These are phyloP conservation scores for Antheraea mylitta DNA, from an alignment of 1,140 invertebrate genomes.

Conservation along the genomic window DNA sequence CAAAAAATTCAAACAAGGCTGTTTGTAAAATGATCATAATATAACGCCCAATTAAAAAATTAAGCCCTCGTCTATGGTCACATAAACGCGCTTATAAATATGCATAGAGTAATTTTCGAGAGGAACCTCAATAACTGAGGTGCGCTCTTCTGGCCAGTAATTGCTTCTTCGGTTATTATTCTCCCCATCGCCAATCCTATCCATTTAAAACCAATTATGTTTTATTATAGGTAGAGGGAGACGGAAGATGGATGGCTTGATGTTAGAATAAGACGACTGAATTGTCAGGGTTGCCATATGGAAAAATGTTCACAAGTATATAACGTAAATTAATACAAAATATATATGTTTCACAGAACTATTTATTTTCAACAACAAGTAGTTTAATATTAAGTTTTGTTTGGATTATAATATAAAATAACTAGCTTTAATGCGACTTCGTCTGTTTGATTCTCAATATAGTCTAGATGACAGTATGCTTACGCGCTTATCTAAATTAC, in stretches of 20 bases:
- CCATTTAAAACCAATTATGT: slow-evolving; percentile 78
- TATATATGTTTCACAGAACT: background rate
- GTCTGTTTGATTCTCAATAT: too few relatives aligned
- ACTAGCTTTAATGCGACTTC: too few relatives aligned
- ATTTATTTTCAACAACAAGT: too few relatives aligned
- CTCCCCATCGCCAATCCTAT: slow-evolving; percentile 72
- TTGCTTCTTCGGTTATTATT: slow-evolving; percentile 66
- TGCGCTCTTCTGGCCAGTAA: slow-evolving; percentile 50
- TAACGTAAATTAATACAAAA: background rate
- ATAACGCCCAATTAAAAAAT: slow-evolving; percentile 25
- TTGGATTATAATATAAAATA: too few relatives aligned
- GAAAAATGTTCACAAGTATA: slow-evolving; percentile 10
- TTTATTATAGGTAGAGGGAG: slow-evolving; percentile 70
- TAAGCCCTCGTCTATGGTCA: slow-evolving; percentile 38
- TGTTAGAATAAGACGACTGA: slow-evolving; percentile 42
- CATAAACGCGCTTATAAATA: slow-evolving; percentile 49
- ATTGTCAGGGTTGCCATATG: slow-evolving; percentile 13
- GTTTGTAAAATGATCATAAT: slow-evolving; percentile 10
- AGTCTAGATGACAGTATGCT: too few relatives aligned
- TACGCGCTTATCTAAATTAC: too few relatives aligned
- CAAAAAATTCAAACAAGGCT: slow-evolving; percentile 4
- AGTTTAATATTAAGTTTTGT: too few relatives aligned
- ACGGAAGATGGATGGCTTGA: slow-evolving; percentile 27
- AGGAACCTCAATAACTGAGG: slow-evolving; percentile 50
- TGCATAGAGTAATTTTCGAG: slow-evolving; percentile 64